Evolutionary conservation across 2,797 vertebrate genomes (phyloP).

Genomic region (Diglossa cyanea): DNA sequence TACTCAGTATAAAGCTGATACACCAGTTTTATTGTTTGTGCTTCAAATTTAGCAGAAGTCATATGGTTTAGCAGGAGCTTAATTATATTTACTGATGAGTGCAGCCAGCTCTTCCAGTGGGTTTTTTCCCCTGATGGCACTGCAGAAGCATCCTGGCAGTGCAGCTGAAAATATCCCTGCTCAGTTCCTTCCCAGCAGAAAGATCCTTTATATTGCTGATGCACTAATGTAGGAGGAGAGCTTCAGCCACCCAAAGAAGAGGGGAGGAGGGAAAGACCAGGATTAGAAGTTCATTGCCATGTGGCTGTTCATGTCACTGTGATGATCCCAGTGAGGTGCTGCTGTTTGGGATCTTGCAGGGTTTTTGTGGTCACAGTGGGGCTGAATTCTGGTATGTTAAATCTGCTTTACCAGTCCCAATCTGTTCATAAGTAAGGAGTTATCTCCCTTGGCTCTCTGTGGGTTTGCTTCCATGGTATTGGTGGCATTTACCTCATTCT

Average conservation of each 20-base stretch:
- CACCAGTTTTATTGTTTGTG: not conserved
- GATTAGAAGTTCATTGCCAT: not conserved
- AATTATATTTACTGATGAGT: not conserved
- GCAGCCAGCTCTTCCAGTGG: not conserved
- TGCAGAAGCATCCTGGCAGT: not conserved
- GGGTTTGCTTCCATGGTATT: not conserved
- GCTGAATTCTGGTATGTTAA: not conserved
- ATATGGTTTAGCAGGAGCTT: not conserved
- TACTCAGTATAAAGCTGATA: not conserved
- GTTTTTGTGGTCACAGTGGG: not conserved
- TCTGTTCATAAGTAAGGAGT: not conserved
- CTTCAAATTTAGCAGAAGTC: slow-evolving; percentile 12
- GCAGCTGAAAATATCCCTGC: not conserved
- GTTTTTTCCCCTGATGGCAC: not conserved
- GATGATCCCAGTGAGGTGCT: not conserved
- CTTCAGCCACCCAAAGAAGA: not conserved
- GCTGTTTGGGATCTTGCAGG: not conserved
- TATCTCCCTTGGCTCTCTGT: not conserved
- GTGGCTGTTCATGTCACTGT: not conserved
- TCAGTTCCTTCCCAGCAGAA: not conserved
- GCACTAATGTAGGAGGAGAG: not conserved
- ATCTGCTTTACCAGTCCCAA: not conserved
- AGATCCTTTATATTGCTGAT: not conserved
- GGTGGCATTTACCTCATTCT: not conserved
- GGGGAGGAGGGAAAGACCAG: not conserved